Evolutionary conservation across 1,140 invertebrate species (phyloP).

Genomic region (Drosophila ironensis): DNA sequence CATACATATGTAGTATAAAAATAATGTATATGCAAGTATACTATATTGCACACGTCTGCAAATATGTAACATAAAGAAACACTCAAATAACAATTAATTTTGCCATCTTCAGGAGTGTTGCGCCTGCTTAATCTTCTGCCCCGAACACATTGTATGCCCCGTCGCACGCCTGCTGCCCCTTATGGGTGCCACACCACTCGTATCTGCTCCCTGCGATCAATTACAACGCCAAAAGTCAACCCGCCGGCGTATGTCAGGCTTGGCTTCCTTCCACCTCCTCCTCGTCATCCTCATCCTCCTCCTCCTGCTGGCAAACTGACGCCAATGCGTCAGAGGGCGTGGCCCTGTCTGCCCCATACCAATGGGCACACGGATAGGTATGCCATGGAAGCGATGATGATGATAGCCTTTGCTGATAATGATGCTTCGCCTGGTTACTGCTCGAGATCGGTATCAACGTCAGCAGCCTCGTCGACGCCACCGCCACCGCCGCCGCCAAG

Average conservation of each 20-base stretch:
- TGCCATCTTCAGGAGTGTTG: no score
- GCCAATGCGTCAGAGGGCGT: conserved; percentile 58
- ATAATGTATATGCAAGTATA: no score
- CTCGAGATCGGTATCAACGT: conserved; percentile 68
- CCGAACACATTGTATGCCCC: no score
- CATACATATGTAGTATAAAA: no score
- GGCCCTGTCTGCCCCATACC: conserved; percentile 16
- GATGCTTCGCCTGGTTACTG: conserved; percentile 30
- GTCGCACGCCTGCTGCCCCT: no score
- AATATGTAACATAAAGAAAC: no score
- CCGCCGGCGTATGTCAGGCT: conserved; percentile 7
- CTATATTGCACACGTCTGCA: no score
- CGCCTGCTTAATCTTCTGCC: no score
- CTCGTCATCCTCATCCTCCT: conserved; percentile 1
- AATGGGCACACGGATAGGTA: conserved; percentile 2
- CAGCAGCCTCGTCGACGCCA: conserved; percentile 51
- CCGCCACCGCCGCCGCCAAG: conserved; percentile 47
- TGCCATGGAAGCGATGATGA: conserved; percentile 27
- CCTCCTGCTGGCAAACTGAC: conserved; percentile 25
- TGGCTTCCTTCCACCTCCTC: background rate
- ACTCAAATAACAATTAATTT: no score
- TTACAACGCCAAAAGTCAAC: no score
- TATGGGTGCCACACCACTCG: no score
- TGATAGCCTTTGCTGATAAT: conserved; percentile 40
- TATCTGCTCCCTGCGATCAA: conserved; percentile 46